Conservation (phyloP, 2,888 invertebrate genomes). For the Halictus quadricinctus region DNA sequence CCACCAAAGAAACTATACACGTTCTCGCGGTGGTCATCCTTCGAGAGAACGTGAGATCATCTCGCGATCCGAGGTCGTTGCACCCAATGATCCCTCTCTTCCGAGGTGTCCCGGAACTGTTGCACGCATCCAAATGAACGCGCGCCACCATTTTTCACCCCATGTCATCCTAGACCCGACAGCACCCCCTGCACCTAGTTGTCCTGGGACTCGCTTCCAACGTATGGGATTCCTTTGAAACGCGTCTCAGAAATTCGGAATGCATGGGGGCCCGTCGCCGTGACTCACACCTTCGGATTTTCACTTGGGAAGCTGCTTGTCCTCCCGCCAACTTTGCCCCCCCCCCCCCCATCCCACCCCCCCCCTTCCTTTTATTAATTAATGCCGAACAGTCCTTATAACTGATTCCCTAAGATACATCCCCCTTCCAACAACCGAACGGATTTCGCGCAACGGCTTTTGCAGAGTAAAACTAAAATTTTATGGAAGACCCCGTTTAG, state of each 20-base stretch:
- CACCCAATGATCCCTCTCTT: constrained; percentile 36
- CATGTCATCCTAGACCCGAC: constrained; percentile 11
- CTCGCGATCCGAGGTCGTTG: constrained; percentile 46
- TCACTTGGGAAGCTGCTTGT: constrained; percentile 52
- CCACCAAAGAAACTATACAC: constrained; percentile 27
- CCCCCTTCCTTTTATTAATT: no score
- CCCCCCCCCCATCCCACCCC: neutral
- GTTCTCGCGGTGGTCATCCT: constrained; percentile 28
- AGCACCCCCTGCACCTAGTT: no score
- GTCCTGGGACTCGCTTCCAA: neutral
- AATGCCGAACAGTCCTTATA: constrained; percentile 32
- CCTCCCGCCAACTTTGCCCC: neutral
- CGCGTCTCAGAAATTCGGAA: constrained; percentile 54
- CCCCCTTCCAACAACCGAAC: neutral
- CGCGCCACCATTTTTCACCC: constrained; percentile 40
- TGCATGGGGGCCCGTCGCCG: constrained; percentile 28
- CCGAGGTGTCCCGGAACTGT: constrained; percentile 29
- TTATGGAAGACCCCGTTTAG: neutral
- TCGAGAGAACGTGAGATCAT: constrained; percentile 51
- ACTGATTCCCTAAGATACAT: constrained; percentile 13
- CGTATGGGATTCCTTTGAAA: constrained; percentile 36
- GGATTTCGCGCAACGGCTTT: constrained; percentile 21
- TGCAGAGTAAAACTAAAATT: neutral
- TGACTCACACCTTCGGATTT: constrained; percentile 61
- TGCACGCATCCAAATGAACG: constrained; percentile 31